phyloP scores from a whole-genome alignment of 1,140 invertebrate species.

The Drosophila biarmipes region DNA sequence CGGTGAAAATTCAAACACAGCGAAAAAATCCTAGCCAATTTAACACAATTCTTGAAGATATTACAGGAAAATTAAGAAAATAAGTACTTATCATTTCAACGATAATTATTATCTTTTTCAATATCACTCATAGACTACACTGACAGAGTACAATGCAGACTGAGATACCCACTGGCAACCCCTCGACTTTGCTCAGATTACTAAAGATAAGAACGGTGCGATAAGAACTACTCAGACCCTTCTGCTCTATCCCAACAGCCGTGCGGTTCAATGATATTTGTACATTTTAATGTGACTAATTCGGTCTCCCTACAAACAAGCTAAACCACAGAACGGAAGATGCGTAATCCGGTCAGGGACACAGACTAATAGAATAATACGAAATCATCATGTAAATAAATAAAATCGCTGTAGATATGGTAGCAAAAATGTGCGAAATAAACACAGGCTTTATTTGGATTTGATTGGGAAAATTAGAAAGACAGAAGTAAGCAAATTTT shows the following conservation, averaged over 20 bases:
- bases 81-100: neutral
- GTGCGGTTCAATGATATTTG: constrained; percentile 17
- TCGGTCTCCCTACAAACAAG: neutral
- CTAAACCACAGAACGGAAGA: constrained; percentile 7
- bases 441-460: neutral
- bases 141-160: neutral
- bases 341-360: constrained; percentile 62
- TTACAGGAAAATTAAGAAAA: too few species aligned
- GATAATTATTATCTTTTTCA: neutral
- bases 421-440: constrained; percentile 8
- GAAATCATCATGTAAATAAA: constrained; percentile 1
- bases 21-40: neutral
- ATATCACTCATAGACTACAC: neutral
- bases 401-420: constrained; percentile 1
- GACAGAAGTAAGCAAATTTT: too few species aligned
- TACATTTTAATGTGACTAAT: constrained; percentile 23
- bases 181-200: constrained; percentile 9
- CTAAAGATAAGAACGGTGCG: constrained; percentile 7
- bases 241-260: neutral
- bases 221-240: constrained; percentile 16
- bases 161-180: constrained; percentile 10
- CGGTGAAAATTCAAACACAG: neutral
- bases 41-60: neutral
- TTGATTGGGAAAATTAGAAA: neutral
- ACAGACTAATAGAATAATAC: constrained; percentile 34